Base-by-base conservation (phyloP, 2,797 vertebrate species). In the Sylvilagus floridanus region DNA sequence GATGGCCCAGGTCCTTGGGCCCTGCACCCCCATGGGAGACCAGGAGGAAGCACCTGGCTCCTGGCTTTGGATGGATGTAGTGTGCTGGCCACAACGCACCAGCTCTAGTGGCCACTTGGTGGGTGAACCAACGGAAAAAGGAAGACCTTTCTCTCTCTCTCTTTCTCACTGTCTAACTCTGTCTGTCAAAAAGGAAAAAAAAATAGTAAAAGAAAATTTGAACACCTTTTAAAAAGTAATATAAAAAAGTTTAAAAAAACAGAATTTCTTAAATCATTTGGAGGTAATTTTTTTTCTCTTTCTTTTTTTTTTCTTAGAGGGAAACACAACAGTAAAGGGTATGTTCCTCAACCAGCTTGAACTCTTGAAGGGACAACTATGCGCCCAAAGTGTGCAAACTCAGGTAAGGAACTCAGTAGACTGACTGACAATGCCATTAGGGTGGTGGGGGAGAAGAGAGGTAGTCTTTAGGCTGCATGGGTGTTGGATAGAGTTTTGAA, bases 211-310 rank as follows among this genome's bases (percentile, higher is more conserved):
- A 96, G 95, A 78, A 78, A 76, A 91, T 32, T 17, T 17, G 90
- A 87, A 68, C 8, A 73, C 10, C 21, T 77, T 84, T 87, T 86
- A 35, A 32, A 85, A 90, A 47, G 42, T 47, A 47, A 93, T 82
- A 72, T 57, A 84, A 30, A 82, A 93, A 87, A 90, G 84, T 71
- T 11, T 77, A 90, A 92, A 84, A 76, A 87, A 93, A 71, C 62
- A 95, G 88, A 94, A 79, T 13, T 86, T 14, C 4, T 93, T 90
- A 88, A 85, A 65, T 94, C 71, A 52, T 11, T 85, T 96, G 65
- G 14, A 79, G 32, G 54, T 90, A 50, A 69, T 88, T 94, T 63
- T 90, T 19, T 57, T 3, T 57, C 54, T 57, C 13, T 57, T 3
- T 57, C 2, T 57, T 14, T 19, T 13, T 57, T 57, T 57, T 47